phyloP scores from a whole-genome alignment of 2,888 invertebrate species.

The Dryococelus australis region DNA sequence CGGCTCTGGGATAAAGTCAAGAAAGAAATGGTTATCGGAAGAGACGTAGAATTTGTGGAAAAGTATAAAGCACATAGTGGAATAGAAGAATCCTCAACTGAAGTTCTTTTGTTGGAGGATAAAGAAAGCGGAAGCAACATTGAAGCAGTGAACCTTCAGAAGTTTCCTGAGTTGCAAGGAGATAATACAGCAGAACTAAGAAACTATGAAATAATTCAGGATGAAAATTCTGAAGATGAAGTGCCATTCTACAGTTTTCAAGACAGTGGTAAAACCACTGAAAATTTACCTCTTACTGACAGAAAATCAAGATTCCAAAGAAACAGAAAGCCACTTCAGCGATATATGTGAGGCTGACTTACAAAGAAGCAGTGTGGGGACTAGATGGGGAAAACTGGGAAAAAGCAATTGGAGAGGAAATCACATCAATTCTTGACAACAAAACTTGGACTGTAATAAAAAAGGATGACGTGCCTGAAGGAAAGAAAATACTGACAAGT shows the following conservation, averaged over 20 bases:
- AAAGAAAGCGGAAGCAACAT: neutral
- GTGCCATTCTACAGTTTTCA: neutral
- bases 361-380: neutral
- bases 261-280: neutral
- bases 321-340: neutral
- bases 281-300: neutral
- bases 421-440: neutral
- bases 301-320: neutral
- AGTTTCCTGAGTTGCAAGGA: neutral
- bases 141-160: neutral
- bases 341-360: neutral
- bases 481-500: neutral
- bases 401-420: neutral
- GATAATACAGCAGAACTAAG: too few relatives aligned
- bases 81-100: neutral
- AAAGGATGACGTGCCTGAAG: neutral
- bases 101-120: neutral
- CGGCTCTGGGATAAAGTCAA: neutral
- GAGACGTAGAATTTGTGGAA: neutral
- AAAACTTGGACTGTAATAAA: neutral
- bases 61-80: neutral
- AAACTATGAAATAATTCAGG: neutral
- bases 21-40: neutral
- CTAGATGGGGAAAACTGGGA: neutral
- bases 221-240: neutral